Base-by-base conservation (phyloP, 2,888 invertebrate species). In the Eristalinus sepulchralis region DNA sequence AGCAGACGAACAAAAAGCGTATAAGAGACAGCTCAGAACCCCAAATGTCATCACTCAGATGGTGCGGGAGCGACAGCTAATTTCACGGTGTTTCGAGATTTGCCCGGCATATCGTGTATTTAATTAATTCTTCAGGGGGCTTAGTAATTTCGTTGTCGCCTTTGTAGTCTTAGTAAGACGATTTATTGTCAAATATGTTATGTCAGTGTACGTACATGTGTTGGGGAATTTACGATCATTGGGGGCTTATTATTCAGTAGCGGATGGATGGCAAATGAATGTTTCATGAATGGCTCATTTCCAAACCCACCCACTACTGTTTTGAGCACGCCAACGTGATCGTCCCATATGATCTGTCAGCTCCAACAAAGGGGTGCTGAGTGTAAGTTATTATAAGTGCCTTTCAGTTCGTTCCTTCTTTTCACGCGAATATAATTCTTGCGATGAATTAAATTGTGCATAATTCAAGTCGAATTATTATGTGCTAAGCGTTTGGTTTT, bases 41-140 rank as follows among this genome's bases (percentile, higher is more conserved):
- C 24, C 57, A 77, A 81, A 73, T 76, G 72, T 73, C 85, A 81
- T 81, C 81, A 80, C 77, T 81, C 75, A 68, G 64, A 64, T 59
- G 70, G 68, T 73, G 83, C 72, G 77, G 81, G 85, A 77, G 77
- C 72, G 76, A 81, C 81, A 85, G 73, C 80, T 85, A 72, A 81
- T 85, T 81, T 85, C 81, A 85, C 76, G 72, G 76, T 81, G 76
- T 76, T 72, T 70, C 67, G 63, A 77, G 77, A 85, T 85, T 85
- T 63, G 77, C 76, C 72, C 55, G 77, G 60, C 81, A 72, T 77
- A 60, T 64, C 72, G 47, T 76, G 55, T 67, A 55, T 63, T 73
- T 85, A 85, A 85, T 85, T 85, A 81, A 85, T 81, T 85, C 73
- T 81, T 81, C 76, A 82, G 59, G 59, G 70, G 68, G 76, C 70